Conservation (phyloP, 64 coral and sea anemone species). For the Platygyra sinensis region DNA sequence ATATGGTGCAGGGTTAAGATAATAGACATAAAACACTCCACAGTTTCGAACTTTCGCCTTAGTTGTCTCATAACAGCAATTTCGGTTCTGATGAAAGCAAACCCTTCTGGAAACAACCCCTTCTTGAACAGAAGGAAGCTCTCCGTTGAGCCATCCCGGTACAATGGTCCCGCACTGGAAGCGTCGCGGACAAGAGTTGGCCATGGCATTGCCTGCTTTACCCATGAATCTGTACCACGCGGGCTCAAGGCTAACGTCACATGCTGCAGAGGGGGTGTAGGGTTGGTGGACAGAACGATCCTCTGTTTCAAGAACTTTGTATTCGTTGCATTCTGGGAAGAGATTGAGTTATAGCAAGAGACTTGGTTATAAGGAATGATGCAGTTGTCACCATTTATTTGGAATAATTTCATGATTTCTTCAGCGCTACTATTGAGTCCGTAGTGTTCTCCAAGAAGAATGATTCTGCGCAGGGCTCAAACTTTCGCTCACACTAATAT, state of each 20-base stretch:
- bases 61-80: not conserved
- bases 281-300: slow-evolving; percentile 10
- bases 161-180: slow-evolving; percentile 13
- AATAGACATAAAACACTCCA: slow-evolving; percentile 53
- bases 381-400: no score
- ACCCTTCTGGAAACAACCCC: slow-evolving; percentile 34
- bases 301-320: slow-evolving; percentile 21
- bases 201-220: slow-evolving; percentile 35
- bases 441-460: no score
- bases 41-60: slow-evolving; percentile 57
- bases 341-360: not conserved
- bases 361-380: no score
- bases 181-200: slow-evolving; percentile 1
- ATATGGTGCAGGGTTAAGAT: slow-evolving; percentile 1
- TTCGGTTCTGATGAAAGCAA: slow-evolving; percentile 32
- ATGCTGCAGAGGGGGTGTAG: not conserved
- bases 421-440: no score
- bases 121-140: slow-evolving; percentile 32
- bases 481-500: no score
- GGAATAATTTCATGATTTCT: no score
- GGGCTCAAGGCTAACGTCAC: not conserved
- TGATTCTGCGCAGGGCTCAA: no score
- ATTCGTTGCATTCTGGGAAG: not conserved
- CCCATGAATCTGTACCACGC: slow-evolving; percentile 57
- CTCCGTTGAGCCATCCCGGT: slow-evolving; percentile 46